Base-by-base conservation (phyloP, 2,888 invertebrate genomes). In the Campoplex capitator region DNA sequence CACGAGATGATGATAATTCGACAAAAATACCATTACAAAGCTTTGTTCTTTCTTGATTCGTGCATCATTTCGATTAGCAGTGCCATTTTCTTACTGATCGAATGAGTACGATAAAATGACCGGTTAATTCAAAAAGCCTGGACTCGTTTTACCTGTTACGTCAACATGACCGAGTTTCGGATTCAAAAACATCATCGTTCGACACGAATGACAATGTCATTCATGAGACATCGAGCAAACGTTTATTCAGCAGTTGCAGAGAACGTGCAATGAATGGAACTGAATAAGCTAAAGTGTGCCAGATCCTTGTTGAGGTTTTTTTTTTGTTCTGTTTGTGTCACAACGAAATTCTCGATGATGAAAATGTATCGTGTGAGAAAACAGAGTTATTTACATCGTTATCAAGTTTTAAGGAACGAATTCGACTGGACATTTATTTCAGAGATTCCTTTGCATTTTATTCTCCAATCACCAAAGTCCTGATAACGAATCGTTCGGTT, bases 181-280 rank as follows among this genome's bases (percentile, higher is more conserved):
- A 62, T 62, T 62, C 16, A 62, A 62, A 62, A 32, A 32, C 62
- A 62, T 62, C 32, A 62, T 62, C 62, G 62, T 32, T 6, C 16
- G 62, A 32, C 32, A 32, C 62, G 62, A 62, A 62, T 62, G 62
- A 32, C 62, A 62, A 62, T 62, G 32, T 62, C 62, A 62, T 62
- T 62, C 62, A 32, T 62, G 62, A 32, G 62, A 32, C 32, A 32
- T 16, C 16, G 9, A 62, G 62, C 16, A 16, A 62, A 32, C 62
- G 62, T 62, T 62, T 62, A 62, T 62, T 62, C 58, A 62, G 32
- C 32, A 28, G 13, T 23, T 28, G 32, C 32, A 62, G 28, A 32
- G 32, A 16, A 1, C 13, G 28, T 13, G 58, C 58, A 28, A 32
- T 32, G 58, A 62, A 62, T 62, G 58, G 58, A 32, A 23, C 58